Conservation (phyloP, 2,888 invertebrate species). For the Chrysodeixis includens region DNA sequence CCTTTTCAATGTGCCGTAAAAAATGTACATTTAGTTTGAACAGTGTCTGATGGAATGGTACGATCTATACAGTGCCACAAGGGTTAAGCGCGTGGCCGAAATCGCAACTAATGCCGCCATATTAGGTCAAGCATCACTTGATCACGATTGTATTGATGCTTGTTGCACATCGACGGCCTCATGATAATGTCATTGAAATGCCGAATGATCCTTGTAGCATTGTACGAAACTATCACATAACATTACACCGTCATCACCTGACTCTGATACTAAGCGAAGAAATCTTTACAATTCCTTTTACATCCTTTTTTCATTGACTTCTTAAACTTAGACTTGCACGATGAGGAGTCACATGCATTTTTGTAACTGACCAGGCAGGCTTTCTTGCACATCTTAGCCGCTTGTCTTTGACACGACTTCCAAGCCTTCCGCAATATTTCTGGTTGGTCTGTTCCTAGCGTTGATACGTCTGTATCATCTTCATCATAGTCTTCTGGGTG, state of each 20-base stretch:
- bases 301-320: conserved; percentile 62
- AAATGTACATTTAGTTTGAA: no score
- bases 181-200: no score
- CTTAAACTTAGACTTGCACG: conserved; percentile 18
- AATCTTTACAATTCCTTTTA: conserved; percentile 60
- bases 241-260: background rate
- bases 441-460: background rate
- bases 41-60: no score
- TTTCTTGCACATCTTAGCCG: conserved; percentile 17
- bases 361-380: conserved; percentile 25
- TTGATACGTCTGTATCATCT: background rate
- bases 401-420: conserved; percentile 28
- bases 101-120: no score
- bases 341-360: conserved; percentile 7
- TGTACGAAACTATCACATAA: no score
- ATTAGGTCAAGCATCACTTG: no score
- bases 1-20: no score
- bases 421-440: conserved; percentile 23
- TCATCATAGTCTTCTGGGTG: conserved; percentile 4
- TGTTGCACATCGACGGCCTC: no score
- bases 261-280: conserved; percentile 7
- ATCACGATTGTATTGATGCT: no score
- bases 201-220: no score
- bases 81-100: no score
- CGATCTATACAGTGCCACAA: no score